phyloP scores from a whole-genome alignment of 2,797 vertebrate species.

The Champsocephalus gunnari region DNA sequence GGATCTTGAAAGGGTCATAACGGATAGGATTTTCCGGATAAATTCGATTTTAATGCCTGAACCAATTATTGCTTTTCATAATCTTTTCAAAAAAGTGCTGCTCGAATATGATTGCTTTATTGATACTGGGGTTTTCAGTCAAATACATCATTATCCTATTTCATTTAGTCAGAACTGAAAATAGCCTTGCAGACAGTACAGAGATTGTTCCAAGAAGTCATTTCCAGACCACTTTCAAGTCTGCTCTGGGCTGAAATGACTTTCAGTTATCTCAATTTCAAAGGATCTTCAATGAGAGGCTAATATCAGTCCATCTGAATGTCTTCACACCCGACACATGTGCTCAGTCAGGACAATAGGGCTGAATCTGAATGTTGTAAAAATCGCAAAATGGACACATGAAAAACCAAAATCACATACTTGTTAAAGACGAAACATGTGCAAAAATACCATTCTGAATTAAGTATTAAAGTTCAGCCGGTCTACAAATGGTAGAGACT shows the following conservation, averaged over 20 bases:
- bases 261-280: constrained; percentile 3
- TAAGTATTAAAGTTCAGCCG: too few relatives aligned
- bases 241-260: not conserved
- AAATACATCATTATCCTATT: not conserved
- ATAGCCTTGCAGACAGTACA: not conserved
- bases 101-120: not conserved
- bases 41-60: not conserved
- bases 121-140: not conserved
- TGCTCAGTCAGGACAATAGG: not conserved
- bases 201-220: not conserved
- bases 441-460: too few relatives aligned
- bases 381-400: too few relatives aligned
- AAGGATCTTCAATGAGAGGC: constrained; percentile 18
- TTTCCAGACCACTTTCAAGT: not conserved
- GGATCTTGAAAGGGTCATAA: not conserved
- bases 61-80: not conserved
- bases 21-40: not conserved
- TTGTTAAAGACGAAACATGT: too few relatives aligned
- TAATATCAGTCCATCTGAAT: constrained; percentile 1
- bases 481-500: too few relatives aligned
- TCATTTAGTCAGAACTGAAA: not conserved
- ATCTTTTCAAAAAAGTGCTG: not conserved
- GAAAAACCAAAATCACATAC: too few relatives aligned
- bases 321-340: not conserved
- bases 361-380: too few relatives aligned